Conservation (phyloP, 2,797 vertebrate species). For the Apogon talboti region DNA sequence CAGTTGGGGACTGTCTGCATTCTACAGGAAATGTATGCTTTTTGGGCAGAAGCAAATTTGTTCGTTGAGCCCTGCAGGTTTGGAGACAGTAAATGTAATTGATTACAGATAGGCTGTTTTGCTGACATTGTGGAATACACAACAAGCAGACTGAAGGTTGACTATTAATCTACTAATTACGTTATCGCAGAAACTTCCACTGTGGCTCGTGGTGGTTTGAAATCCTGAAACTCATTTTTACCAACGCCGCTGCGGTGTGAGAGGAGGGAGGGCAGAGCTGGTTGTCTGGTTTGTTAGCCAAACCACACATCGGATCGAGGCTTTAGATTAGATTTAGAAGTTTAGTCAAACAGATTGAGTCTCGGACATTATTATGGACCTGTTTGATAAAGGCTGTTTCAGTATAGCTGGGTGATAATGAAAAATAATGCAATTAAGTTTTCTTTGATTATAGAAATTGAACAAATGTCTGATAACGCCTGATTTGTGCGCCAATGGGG, state of each 20-base stretch:
- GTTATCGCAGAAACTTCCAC: conserved; percentile 32
- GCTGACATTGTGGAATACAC: conserved; percentile 42
- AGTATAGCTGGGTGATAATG: no score
- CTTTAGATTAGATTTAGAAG: conserved; percentile 2
- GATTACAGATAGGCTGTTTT: conserved; percentile 56
- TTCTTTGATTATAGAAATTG: no score
- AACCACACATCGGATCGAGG: background rate
- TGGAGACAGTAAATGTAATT: conserved; percentile 60
- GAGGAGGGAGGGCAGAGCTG: background rate
- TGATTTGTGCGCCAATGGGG: no score
- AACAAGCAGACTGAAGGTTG: conserved; percentile 61
- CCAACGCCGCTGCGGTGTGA: background rate
- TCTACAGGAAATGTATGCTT: conserved; percentile 8
- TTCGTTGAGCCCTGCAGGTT: conserved; percentile 39
- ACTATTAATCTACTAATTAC: conserved; percentile 62
- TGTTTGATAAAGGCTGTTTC: no score
- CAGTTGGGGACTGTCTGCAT: conserved; percentile 25
- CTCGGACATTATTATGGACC: no score
- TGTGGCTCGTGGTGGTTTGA: conserved; percentile 10
- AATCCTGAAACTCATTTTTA: conserved; percentile 17
- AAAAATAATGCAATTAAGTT: no score
- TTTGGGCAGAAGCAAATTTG: conserved; percentile 40
- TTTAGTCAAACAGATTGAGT: no score
- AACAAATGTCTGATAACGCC: no score
- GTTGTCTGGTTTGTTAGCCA: background rate